Base-by-base conservation (phyloP, 2,113 vertebrate species). In the Rhabdornis inornatus region DNA sequence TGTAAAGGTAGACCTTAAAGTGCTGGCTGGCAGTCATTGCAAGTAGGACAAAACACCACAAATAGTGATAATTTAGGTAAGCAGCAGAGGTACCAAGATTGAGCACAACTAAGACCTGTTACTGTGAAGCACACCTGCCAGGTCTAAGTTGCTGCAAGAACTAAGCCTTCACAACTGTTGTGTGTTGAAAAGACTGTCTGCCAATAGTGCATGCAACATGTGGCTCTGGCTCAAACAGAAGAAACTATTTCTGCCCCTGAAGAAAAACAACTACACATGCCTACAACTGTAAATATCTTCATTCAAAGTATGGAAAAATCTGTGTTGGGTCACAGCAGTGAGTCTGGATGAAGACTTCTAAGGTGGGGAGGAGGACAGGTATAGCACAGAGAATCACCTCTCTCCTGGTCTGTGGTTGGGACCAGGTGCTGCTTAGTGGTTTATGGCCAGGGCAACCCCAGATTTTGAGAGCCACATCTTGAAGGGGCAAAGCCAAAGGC, bases 181-280 rank as follows among this genome's bases (percentile, higher is more conserved):
- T 0, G 9, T 45, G 20, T 49, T 76, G 52, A 20, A 75, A 45
- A 64, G 11, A 45, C 40, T 18, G 31, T 47, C 25, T 92, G 13
- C 42, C 21, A 40, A 1, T 19, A 24, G 5, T 27, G 18, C 5
- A 3, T 35, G n/a, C 12, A 55, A 4, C 3, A 1, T 25, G 12
- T n/a, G 47, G 21, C 35, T 14, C 44, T 60, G 42, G 13, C 57
- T 93, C 19, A 76, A 66, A 79, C 12, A 71, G 55, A 52, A 64
- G 33, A 4, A 89, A 22, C 17, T 57, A 11, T 74, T 91, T 90
- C 69, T 78, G 61, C 33, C 15, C 5, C 20, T 45, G 25, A 17
- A 78, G 50, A 37, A 66, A 72, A 50, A 7, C 7, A 25, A 0
- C 1, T 31, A 15, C n/a, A n/a, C 1, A 4, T 90, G 7, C n/a